Base-by-base conservation (phyloP, 2,888 invertebrate genomes). In the Maniola hyperantus region DNA sequence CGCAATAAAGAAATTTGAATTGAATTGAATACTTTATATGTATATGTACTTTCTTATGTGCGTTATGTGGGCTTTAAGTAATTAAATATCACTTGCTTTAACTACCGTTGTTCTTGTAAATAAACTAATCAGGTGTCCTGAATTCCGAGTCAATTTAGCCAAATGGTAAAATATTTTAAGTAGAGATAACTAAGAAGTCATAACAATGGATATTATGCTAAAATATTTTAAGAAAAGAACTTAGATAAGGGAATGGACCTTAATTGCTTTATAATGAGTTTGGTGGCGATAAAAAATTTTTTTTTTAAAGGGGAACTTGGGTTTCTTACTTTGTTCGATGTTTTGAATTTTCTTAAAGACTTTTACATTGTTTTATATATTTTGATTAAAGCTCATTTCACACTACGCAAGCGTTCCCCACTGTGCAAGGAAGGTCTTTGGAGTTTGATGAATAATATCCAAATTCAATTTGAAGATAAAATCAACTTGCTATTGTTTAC, bases 211-310 rank as follows among this genome's bases (percentile, higher is more conserved):
- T 18, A 18, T 2, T 6, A 48, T 18, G 15, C 11, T 18, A 26
- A 59, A 59, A 46, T 15, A 48, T 48, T 46, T 34, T 34, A 34
- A 58, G 15, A n/a, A n/a, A 44, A 26, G 13, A 15, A 44, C 42
- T 1, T 0, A 6, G 57, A 55, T 42, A 39, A 15, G 50, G 26
- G 26, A 26, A 55, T 39, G 11, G 20, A 51, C 57, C 33, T n/a
- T 63, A 63, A 66, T 66, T 57, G 58, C 26, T 59, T 64, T 59
- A 46, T 36, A 63, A 67, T 44, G 64, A 64, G 48, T 51, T 51
- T 18, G 50, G 11, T 60, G 11, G 34, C 10, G 60, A 60, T 58
- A 26, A 58, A 39, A 11, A 44, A 42, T 13, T 36, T 7, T 10
- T 5, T 4, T 11, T 42, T 42, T 46, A 7, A 7, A 2, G 7